A percentile compares a stretch with the other conserved stretches of the same genome.
Evolutionary conservation across 2,888 invertebrate genomes (phyloP).

Genomic region (Melanotus villosus): DNA sequence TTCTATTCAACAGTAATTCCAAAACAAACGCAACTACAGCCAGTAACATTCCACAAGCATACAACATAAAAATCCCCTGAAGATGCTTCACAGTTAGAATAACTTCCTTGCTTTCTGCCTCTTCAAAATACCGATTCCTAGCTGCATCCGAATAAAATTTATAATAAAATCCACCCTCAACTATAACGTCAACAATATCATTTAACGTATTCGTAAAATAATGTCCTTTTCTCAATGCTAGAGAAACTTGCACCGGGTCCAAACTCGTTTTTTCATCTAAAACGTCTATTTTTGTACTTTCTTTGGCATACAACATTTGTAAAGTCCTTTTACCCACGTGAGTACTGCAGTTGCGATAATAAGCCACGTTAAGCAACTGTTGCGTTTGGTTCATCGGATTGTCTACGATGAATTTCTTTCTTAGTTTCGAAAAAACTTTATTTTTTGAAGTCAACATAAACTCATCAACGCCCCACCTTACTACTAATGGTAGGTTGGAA

Average conservation of each 20-base stretch:
- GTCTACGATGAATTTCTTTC: background rate
- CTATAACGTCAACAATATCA: background rate
- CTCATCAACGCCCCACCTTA: background rate
- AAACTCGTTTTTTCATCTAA: background rate
- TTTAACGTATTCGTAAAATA: conserved; percentile 5
- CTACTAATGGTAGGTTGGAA: background rate
- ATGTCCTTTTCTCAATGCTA: conserved; percentile 3
- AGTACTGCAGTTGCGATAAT: conserved; percentile 8
- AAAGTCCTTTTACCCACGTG: background rate
- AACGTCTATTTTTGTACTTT: background rate
- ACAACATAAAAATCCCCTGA: background rate
- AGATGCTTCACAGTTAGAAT: background rate
- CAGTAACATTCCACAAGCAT: background rate
- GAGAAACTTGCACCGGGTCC: background rate
- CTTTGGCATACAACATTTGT: background rate
- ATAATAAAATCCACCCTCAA: background rate
- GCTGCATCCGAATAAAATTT: background rate
- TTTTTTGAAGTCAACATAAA: background rate
- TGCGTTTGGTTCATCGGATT: background rate
- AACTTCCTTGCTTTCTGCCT: background rate
- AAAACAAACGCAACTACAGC: background rate
- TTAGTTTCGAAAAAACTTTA: background rate
- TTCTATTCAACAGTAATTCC: no score
- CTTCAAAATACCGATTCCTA: background rate
- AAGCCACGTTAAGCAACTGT: background rate